phyloP scores from a whole-genome alignment of 2,113 vertebrate genomes.

The Pholis gunnellus region DNA sequence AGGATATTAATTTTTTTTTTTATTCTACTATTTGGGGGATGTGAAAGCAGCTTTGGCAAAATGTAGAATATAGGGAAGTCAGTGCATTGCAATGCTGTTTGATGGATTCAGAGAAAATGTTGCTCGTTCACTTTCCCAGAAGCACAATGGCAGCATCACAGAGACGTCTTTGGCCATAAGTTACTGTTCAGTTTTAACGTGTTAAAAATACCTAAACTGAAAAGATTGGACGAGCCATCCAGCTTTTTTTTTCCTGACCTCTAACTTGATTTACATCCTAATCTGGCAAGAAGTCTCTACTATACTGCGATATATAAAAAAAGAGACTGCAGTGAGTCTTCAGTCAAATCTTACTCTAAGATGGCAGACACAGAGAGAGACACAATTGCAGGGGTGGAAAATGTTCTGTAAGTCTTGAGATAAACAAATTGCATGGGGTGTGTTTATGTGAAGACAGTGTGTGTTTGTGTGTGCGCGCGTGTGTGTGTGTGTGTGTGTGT shows the following conservation, averaged over 20 bases:
- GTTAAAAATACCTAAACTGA: not conserved
- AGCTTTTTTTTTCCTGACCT: conserved; percentile 28
- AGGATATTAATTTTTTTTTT: not conserved
- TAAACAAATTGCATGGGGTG: conserved; percentile 11
- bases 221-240: not conserved
- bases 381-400: conserved; percentile 21
- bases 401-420: not conserved
- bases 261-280: not conserved
- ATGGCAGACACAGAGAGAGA: conserved; percentile 24
- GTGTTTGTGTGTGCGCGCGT: conserved; percentile 7
- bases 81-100: not conserved
- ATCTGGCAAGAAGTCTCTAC: conserved; percentile 1
- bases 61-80: not conserved
- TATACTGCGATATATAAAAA: not conserved
- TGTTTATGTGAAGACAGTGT: not conserved
- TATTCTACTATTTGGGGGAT: not conserved
- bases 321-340: not conserved
- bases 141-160: not conserved
- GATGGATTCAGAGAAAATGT: conserved; percentile 12
- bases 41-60: not conserved
- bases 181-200: not conserved
- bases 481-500: not conserved
- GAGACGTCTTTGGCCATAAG: not conserved
- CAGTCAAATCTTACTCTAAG: conserved; percentile 1
- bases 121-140: not conserved